Percentiles rank a stretch among this genome's conserved stretches.
phyloP scores from a whole-genome alignment of 2,888 invertebrate species.

The Azorinus chamasolen region DNA sequence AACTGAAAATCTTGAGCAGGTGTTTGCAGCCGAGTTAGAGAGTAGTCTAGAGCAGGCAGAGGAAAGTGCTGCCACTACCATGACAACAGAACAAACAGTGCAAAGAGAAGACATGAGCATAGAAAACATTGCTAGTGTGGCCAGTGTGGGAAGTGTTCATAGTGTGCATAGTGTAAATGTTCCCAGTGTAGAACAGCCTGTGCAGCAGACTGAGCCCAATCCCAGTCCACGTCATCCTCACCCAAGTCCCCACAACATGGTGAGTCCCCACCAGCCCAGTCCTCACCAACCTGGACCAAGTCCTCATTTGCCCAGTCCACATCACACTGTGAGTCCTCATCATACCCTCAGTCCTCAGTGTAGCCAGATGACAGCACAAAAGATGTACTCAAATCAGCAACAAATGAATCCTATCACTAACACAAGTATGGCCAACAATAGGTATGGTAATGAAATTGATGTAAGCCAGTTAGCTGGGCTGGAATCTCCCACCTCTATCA shows the following conservation, averaged over 20 bases:
- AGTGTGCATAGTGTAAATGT: slow-evolving; percentile 55
- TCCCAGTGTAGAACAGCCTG: slow-evolving; percentile 68
- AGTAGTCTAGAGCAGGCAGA: slow-evolving; percentile 76
- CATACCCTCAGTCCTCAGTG: slow-evolving; percentile 63
- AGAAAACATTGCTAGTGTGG: slow-evolving; percentile 64
- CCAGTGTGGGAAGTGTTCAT: slow-evolving; percentile 53
- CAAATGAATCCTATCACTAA: slow-evolving; percentile 63
- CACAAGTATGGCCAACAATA: slow-evolving; percentile 62
- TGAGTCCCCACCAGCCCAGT: slow-evolving; percentile 59
- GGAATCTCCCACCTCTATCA: slow-evolving; percentile 95
- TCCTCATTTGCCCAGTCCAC: slow-evolving; percentile 61
- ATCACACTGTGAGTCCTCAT: slow-evolving; percentile 57
- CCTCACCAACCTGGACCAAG: slow-evolving; percentile 67
- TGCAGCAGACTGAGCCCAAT: slow-evolving; percentile 46
- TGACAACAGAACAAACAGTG: slow-evolving; percentile 65
- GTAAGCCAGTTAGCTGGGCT: slow-evolving; percentile 93
- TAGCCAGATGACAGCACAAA: slow-evolving; percentile 49
- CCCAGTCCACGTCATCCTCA: slow-evolving; percentile 63
- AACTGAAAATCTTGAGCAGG: slow-evolving; percentile 71
- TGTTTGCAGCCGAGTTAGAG: slow-evolving; percentile 71
- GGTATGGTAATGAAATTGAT: slow-evolving; percentile 89
- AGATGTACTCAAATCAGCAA: slow-evolving; percentile 62
- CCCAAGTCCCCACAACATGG: slow-evolving; percentile 65
- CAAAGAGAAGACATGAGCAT: slow-evolving; percentile 62
- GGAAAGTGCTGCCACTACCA: slow-evolving; percentile 65